These are phyloP conservation scores for Tenthredo mesomela DNA, from an alignment of 2,888 invertebrate species.

Conservation along the genomic window DNA sequence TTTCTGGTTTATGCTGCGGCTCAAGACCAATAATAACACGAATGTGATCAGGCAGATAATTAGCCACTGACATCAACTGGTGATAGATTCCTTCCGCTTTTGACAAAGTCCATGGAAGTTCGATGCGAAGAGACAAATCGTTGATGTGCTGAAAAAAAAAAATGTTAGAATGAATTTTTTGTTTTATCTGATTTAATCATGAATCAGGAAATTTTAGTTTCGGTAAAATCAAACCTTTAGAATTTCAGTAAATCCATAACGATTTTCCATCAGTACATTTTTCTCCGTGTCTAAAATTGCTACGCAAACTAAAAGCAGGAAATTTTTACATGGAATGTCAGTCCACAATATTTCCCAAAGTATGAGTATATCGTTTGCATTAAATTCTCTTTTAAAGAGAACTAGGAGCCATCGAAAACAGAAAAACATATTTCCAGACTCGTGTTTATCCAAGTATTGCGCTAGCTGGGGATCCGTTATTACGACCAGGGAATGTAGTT, in stretches of 20 bases:
- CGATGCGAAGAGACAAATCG: constrained; percentile 93
- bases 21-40: constrained; percentile 86
- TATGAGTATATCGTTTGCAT: constrained; percentile 90
- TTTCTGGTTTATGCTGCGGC: constrained; percentile 70
- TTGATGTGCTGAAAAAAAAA: constrained; percentile 92
- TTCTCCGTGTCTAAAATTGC: constrained; percentile 96
- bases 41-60: constrained; percentile 86
- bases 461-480: constrained; percentile 92
- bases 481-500: constrained; percentile 89
- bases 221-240: constrained; percentile 85
- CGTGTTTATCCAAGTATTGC: constrained; percentile 91
- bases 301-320: constrained; percentile 95
- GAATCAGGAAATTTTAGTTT: neutral
- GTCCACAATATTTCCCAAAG: constrained; percentile 99
- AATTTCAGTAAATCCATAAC: constrained; percentile 97
- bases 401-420: constrained; percentile 99
- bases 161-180: constrained; percentile 30
- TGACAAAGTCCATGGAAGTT: constrained; percentile 89
- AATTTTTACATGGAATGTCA: constrained; percentile 95
- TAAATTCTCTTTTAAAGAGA: constrained; percentile 96
- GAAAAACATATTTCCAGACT: constrained; percentile 98
- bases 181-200: neutral
- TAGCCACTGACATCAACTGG: constrained; percentile 87
- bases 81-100: constrained; percentile 96
- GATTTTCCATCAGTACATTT: constrained; percentile 91